Evolutionary conservation across 2,888 invertebrate species (phyloP).

Genomic region (Argyresthia goedartella): DNA sequence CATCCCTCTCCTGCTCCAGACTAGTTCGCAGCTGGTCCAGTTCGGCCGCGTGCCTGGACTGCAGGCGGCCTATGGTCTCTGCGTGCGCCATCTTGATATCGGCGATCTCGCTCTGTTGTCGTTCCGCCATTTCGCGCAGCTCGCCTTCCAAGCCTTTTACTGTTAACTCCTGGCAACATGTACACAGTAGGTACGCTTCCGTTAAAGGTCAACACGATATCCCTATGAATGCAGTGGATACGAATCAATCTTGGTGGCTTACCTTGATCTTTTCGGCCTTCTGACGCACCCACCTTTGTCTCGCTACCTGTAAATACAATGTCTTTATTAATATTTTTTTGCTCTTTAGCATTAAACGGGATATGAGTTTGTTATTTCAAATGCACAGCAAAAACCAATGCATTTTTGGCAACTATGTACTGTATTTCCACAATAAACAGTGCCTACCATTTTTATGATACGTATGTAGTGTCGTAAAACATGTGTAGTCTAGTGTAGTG

Average conservation of each 20-base stretch:
- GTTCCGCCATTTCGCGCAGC: conserved; percentile 81
- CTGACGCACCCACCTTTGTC: conserved; percentile 84
- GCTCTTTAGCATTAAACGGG: too few relatives aligned
- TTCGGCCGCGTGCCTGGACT: conserved; percentile 52
- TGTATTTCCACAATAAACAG: too few relatives aligned
- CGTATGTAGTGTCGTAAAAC: too few relatives aligned
- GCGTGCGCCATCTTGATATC: conserved; percentile 60
- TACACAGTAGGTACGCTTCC: not conserved
- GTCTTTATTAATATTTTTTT: too few relatives aligned
- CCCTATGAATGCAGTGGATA: too few relatives aligned
- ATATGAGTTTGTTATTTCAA: too few relatives aligned
- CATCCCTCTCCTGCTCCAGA: conserved; percentile 50
- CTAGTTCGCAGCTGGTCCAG: conserved; percentile 69
- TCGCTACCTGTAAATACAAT: conserved; percentile 40
- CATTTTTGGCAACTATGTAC: too few relatives aligned
- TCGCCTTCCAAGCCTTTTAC: conserved; percentile 91
- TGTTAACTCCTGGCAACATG: conserved; percentile 77
- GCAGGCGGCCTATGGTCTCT: conserved; percentile 43
- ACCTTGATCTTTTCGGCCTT: conserved; percentile 91
- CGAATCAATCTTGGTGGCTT: conserved; percentile 3
- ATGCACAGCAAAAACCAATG: too few relatives aligned
- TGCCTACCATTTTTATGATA: too few relatives aligned
- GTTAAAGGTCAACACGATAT: too few relatives aligned
- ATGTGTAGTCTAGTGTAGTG: too few relatives aligned
- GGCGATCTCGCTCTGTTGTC: conserved; percentile 76